Evolutionary conservation across 2,797 vertebrate species (phyloP), one percentile per base, ranked within the genome.

Genomic region (Eulemur rubriventer): DNA sequence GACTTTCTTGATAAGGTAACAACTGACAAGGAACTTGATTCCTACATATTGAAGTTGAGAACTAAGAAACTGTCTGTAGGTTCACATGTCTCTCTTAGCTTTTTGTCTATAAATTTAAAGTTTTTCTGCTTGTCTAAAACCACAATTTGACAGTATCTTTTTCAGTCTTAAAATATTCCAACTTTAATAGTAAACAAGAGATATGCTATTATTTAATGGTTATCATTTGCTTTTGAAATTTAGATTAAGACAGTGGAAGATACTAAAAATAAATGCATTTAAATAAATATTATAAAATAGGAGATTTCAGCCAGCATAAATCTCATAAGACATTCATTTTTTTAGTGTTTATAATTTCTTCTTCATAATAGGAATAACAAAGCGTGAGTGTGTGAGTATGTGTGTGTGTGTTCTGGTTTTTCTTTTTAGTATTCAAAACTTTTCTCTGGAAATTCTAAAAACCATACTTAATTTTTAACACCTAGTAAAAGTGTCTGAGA

Each of bases 401-500:
- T 65, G 18, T 38, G 30, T 41, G 3, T 73, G 13, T 69, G 4
- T 24, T 59, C 16, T 76, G 52, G 1, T n/a, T 86, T 93, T 65
- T n/a, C 35, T 41, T 46, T 82, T 75, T 35, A 79, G 22, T 10
- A 6, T 8, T 84, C 73, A 67, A 72, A 76, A 41, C 4, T 72
- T 61, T 83, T 48, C 20, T 55, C 92, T 55, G 26, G 30, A 75
- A 95, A 95, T 80, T 75, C 57, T 92, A 78, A 35, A 93, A 76
- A 13, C 7, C 8, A 69, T 30, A 7, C 70, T 75, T 95, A 90
- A 93, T 78, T 90, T 96, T 93, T 91, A 81, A 80, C 76, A 72
- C 7, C 79, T 59, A 88, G 33, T 41, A 82, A 89, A 55, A 73
- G 18, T 81, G 46, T 91, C 83, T 96, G 88, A 91, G 59, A 89